Evolutionary conservation across 2,888 invertebrate species (phyloP).

Genomic region (Torymus tubicola): DNA sequence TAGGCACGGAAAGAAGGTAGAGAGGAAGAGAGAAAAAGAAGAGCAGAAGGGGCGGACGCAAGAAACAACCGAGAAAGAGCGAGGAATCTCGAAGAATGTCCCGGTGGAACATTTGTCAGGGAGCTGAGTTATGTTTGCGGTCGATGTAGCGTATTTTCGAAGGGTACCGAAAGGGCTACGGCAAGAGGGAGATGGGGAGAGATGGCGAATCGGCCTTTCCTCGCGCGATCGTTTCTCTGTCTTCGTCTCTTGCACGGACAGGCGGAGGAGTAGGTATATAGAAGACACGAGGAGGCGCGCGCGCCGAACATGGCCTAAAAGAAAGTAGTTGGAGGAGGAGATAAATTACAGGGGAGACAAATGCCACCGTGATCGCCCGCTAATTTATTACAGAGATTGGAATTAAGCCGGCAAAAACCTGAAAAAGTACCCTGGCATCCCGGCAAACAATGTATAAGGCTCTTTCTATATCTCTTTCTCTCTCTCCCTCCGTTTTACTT

Average conservation of each 20-base stretch:
- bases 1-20: background rate
- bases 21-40: slow-evolving; percentile 2
- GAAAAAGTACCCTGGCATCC: slow-evolving; percentile 64
- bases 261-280: slow-evolving; percentile 6
- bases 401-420: slow-evolving; percentile 73
- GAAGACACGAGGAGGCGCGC: slow-evolving; percentile 21
- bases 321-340: slow-evolving; percentile 60
- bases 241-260: slow-evolving; percentile 18
- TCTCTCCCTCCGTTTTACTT: background rate
- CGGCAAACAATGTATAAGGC: slow-evolving; percentile 67
- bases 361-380: slow-evolving; percentile 75
- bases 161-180: slow-evolving; percentile 43
- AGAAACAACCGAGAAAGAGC: slow-evolving; percentile 40
- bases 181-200: slow-evolving; percentile 18
- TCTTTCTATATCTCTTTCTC: background rate
- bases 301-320: slow-evolving; percentile 8
- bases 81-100: slow-evolving; percentile 58
- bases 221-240: slow-evolving; percentile 35
- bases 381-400: slow-evolving; percentile 74
- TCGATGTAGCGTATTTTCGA: slow-evolving; percentile 56
- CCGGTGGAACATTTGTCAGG: slow-evolving; percentile 58
- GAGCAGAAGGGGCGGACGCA: slow-evolving; percentile 83
- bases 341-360: slow-evolving; percentile 73
- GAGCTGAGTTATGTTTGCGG: slow-evolving; percentile 58
- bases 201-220: slow-evolving; percentile 36